A percentile compares a stretch with the other conserved stretches of the same genome.
Conservation (phyloP, 2,888 invertebrate species). For the Beris chalybata region DNA sequence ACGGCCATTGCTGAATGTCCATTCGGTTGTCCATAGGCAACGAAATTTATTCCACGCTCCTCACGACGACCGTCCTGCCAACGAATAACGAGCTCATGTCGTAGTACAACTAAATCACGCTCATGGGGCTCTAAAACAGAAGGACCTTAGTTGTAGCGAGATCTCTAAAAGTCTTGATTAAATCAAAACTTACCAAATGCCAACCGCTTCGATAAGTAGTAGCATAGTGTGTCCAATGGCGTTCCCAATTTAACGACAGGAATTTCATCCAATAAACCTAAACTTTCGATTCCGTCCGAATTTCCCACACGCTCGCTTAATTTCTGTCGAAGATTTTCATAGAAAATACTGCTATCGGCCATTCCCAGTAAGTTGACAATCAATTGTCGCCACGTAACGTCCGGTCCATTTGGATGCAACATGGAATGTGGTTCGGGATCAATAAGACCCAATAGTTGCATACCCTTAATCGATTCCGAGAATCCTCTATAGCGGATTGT, state of each 20-base stretch:
- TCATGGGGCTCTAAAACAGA: slow-evolving; percentile 66
- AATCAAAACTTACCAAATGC: slow-evolving; percentile 64
- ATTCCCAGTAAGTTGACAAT: slow-evolving; percentile 84
- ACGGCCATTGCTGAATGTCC: slow-evolving; percentile 96
- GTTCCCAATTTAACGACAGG: slow-evolving; percentile 79
- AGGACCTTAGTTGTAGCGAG: slow-evolving; percentile 18
- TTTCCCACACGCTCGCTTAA: slow-evolving; percentile 79
- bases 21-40: slow-evolving; percentile 79
- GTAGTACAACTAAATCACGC: slow-evolving; percentile 89
- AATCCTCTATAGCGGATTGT: slow-evolving; percentile 93
- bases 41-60: slow-evolving; percentile 80
- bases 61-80: slow-evolving; percentile 89
- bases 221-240: slow-evolving; percentile 90
- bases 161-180: not conserved
- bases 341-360: slow-evolving; percentile 83
- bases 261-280: slow-evolving; percentile 86
- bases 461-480: slow-evolving; percentile 81
- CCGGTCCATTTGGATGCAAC: slow-evolving; percentile 94
- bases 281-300: slow-evolving; percentile 75
- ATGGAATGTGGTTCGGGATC: slow-evolving; percentile 83
- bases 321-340: slow-evolving; percentile 86
- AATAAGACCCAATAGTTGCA: slow-evolving; percentile 86
- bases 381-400: slow-evolving; percentile 92
- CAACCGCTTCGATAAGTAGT: slow-evolving; percentile 81
- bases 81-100: slow-evolving; percentile 89